phyloP scores from a whole-genome alignment of 2,888 invertebrate species.

The Acanthosepion lycidas region DNA sequence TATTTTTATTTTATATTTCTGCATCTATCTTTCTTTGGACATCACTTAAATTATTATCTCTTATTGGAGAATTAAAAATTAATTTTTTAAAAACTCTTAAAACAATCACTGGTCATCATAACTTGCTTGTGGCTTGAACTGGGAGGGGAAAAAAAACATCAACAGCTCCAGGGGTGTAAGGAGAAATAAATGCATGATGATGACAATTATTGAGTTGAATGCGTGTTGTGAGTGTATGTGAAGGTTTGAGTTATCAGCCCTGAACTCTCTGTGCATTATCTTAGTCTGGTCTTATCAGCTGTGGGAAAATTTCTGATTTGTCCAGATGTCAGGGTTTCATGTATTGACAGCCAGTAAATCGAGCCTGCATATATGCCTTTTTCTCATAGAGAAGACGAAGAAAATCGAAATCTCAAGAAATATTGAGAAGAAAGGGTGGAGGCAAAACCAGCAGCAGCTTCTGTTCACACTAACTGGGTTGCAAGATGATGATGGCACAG shows the following conservation, averaged over 20 bases:
- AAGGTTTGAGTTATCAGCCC: constrained; percentile 39
- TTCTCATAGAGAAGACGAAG: constrained; percentile 25
- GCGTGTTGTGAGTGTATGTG: constrained; percentile 35
- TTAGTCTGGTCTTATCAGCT: constrained; percentile 46
- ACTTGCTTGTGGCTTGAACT: background rate
- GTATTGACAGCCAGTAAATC: constrained; percentile 44
- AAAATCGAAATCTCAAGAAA: constrained; percentile 23
- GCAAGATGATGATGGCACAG: constrained; percentile 42
- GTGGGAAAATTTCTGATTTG: constrained; percentile 42
- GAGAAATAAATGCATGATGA: background rate
- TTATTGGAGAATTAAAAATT: too few relatives aligned
- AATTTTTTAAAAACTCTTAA: too few relatives aligned
- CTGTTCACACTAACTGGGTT: constrained; percentile 9
- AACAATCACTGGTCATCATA: background rate
- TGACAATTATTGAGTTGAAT: background rate
- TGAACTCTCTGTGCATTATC: constrained; percentile 38
- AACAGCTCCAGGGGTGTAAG: background rate
- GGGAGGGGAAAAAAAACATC: background rate
- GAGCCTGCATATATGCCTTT: constrained; percentile 44
- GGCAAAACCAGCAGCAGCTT: background rate
- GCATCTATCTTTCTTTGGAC: background rate
- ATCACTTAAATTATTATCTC: background rate
- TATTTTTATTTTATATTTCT: background rate
- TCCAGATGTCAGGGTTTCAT: constrained; percentile 45
- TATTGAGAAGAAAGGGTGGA: constrained; percentile 4